Base-by-base conservation (phyloP, 2,888 invertebrate species). In the Yponomeuta sedellus region DNA sequence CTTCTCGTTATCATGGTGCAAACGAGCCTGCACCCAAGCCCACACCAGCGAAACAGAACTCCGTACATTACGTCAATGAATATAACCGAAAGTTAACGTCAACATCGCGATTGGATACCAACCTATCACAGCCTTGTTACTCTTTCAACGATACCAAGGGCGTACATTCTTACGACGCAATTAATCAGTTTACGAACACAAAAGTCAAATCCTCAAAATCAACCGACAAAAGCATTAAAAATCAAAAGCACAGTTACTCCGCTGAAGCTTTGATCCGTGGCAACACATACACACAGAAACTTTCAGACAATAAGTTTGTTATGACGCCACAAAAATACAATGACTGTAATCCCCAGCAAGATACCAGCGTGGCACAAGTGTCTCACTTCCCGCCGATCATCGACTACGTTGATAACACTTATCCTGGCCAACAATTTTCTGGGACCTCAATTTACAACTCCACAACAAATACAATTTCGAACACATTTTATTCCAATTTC, bases 401-500 rank as follows among this genome's bases (percentile, higher is more conserved):
- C 39, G 91, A 91, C 72, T 91, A 91, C 73, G 76, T 87, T 1
- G 91, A 91, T 57, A 90, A 88, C 68, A 79, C 75, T 69, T 90
- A 87, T 67, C 72, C 83, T 19, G 80, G 83, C 5, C 91, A 91
- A 70, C 90, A 90, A 71, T 85, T 85, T 78, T 83, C 88, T 10
- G 88, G 88, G 40, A 88, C 90, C 57, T 85, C 82, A 12, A 79
- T 90, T 65, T 91, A 90, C 70, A 91, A 89, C 70, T 78, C 86
- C 19, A 87, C 90, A 10, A 87, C 88, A 25, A 90, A 87, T 71
- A 89, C 90, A 3, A 85, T 91, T 72, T 87, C 90, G 0, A 90
- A 90, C 77, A 83, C 88, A 0, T 91, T 91, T 77, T 91, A 90
- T 74, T 79, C 88, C 0, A 91, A 91, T 70, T 88, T 91, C 71